Base-by-base conservation (phyloP, 2,888 invertebrate species). In the Chrysolina oricalcia region DNA sequence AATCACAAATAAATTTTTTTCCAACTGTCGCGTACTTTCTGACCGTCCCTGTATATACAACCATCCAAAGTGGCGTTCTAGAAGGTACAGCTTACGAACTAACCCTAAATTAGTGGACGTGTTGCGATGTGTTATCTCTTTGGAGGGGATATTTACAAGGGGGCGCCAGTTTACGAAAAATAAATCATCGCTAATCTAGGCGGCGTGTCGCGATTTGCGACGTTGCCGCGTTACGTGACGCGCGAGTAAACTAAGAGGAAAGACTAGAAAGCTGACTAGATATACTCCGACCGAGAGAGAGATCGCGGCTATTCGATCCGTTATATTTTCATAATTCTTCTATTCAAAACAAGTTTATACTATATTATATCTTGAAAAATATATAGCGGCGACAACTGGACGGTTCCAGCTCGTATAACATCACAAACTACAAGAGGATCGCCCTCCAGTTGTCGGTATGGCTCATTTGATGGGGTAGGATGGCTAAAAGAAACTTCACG, bases 31-130 rank as follows among this genome's bases (percentile, higher is more conserved):
- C n/a, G n/a, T n/a, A n/a, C n/a, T n/a, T n/a, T n/a, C n/a, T n/a
- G n/a, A n/a, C n/a, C n/a, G n/a, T n/a, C n/a, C n/a, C n/a, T n/a
- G n/a, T n/a, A 74, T 56, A 40, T 56, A 69, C 56, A 70, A 27
- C 71, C 64, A 72, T 23, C 75, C 69, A 64, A 59, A 75, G 76
- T 87, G 86, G 86, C 85, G 85, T 86, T 86, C 86, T 86, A 86
- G 82, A 85, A 85, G 85, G 86, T 86, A 86, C 81, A 84, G 81
- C 84, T 86, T 87, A 86, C 77, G 77, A 78, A 81, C 87, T 87
- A 86, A 85, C 81, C 87, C 87, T 88, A 88, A 87, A 82, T 87
- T 89, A 89, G 87, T 89, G 89, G 89, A 89, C 89, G 89, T 89
- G 86, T 89, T 87, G 87, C 88, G 89, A 89, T 89, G 87, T 88